Evolutionary conservation across 92 coral and sea anemone genomes (phyloP).

Genomic region (Meandrina meandrites): DNA sequence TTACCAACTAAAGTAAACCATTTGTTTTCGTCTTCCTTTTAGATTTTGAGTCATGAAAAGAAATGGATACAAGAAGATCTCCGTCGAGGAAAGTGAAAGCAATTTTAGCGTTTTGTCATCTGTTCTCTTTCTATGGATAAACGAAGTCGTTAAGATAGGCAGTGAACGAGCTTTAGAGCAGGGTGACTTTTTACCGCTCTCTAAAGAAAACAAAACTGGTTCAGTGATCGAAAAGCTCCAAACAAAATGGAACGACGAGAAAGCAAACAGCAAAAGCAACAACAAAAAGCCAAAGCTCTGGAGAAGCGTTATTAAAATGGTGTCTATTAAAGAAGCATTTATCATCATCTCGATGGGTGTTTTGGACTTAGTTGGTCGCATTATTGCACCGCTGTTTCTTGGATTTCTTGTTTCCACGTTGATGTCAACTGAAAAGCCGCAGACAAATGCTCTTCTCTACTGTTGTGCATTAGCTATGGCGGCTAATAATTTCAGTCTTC

Average conservation of each 20-base stretch:
- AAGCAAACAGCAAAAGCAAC: not conserved
- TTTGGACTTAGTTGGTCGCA: not conserved
- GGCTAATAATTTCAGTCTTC: not conserved
- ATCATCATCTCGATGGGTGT: not conserved
- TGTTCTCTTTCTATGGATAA: not conserved
- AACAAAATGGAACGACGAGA: conserved; percentile 6
- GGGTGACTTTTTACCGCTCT: not conserved
- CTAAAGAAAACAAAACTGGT: not conserved
- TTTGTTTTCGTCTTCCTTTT: not conserved
- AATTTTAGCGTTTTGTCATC: not conserved
- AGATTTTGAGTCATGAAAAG: not conserved
- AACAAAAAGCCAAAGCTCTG: not conserved
- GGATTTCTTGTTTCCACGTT: conserved; percentile 1
- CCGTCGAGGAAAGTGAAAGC: not conserved
- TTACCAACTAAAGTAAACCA: not conserved
- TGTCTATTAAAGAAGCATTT: not conserved
- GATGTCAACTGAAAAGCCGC: not conserved
- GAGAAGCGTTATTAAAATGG: conserved; percentile 4
- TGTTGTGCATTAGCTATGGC: not conserved
- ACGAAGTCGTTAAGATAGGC: not conserved
- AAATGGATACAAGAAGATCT: conserved; percentile 1
- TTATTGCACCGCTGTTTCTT: not conserved
- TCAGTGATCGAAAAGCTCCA: not conserved
- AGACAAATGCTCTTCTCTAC: not conserved
- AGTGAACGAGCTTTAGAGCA: conserved; percentile 7